Percentiles rank a stretch among this genome's conserved stretches.
phyloP scores from a whole-genome alignment of 2,113 vertebrate species.

The Physeter macrocephalus region DNA sequence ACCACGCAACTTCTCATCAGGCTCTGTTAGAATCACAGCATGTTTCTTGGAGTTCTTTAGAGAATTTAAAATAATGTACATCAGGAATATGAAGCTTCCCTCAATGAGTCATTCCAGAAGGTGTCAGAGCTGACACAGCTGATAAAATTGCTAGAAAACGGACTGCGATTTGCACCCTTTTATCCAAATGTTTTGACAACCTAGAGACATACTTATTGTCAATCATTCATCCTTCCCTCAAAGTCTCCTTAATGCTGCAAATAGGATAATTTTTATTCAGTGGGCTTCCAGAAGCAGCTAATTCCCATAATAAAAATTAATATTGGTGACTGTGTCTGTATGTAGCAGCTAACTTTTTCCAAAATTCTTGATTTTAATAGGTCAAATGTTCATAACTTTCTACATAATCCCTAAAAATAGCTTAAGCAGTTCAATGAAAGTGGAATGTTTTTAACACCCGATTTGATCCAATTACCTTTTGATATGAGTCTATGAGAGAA shows the following conservation, averaged over 20 bases:
- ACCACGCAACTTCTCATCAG: not conserved
- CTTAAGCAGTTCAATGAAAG: not conserved
- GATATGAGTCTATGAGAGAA: not conserved
- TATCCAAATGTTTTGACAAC: constrained; percentile 26
- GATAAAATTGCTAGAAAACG: not conserved
- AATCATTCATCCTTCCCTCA: not conserved
- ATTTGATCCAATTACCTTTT: constrained; percentile 14
- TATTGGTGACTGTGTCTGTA: not conserved
- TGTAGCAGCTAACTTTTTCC: not conserved
- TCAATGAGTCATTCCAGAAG: not conserved
- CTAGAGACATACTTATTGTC: not conserved
- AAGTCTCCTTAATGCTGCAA: not conserved
- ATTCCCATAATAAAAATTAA: not conserved
- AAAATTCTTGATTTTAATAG: constrained; percentile 6
- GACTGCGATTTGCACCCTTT: not conserved
- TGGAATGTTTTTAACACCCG: not conserved
- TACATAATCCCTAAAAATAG: constrained; percentile 14
- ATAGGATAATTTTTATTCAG: not conserved
- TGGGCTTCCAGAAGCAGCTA: not conserved
- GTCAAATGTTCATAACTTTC: not conserved
- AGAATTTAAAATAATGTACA: not conserved
- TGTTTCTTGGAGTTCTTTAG: not conserved
- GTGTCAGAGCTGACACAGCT: not conserved
- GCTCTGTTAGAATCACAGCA: not conserved
- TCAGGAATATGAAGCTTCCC: not conserved